Base-by-base conservation (phyloP, 2,888 invertebrate genomes). In the Sericinus montela region DNA sequence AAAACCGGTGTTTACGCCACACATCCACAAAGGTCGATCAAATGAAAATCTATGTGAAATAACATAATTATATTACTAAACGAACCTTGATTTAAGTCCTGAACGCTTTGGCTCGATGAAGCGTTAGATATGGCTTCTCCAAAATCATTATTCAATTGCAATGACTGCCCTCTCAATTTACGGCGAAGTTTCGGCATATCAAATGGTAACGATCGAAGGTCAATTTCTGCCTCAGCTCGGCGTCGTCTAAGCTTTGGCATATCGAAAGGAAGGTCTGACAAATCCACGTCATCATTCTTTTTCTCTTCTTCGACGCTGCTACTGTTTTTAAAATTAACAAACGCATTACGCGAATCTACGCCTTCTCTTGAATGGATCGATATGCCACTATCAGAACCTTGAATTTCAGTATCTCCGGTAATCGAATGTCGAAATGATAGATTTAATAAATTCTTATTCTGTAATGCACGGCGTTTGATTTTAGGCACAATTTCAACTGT, bases 111-210 rank as follows among this genome's bases (percentile, higher is more conserved):
- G 68, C 95, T 95, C 16, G 95, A 95, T 13, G 95, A 95, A 39
- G 94, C 94, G 67, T 94, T 95, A 5, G 95, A 95, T 43, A 93
- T 93, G 56, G 92, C 93, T 65, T 91, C 91, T 51, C 92, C 92
- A 69, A 94, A 94, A 52, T 88, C 88, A 59, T 75, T 84, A 52
- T 92, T 93, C 61, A 93, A 91, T 65, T 91, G 90, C 53, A 89
- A 62, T 1, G 90, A 90, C 54, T 90, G 85, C 55, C 92, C 92
- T 57, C 95, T 91, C 63, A 95, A 80, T 56, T 95, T 92, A 45
- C 96, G 89, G 54, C 95, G 90, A 50, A 97, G 83, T 80, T 97
- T 97, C 25, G 97, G 97, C 97, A 97, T 97, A 75, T 97, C 96
- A 75, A 97, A 97, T 48, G 97, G 97, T 69, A 97, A 89, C 72